A percentile compares a stretch with the other conserved stretches of the same genome.
Conservation (phyloP, 2,888 invertebrate species). For the Trissolcus japonicus region DNA sequence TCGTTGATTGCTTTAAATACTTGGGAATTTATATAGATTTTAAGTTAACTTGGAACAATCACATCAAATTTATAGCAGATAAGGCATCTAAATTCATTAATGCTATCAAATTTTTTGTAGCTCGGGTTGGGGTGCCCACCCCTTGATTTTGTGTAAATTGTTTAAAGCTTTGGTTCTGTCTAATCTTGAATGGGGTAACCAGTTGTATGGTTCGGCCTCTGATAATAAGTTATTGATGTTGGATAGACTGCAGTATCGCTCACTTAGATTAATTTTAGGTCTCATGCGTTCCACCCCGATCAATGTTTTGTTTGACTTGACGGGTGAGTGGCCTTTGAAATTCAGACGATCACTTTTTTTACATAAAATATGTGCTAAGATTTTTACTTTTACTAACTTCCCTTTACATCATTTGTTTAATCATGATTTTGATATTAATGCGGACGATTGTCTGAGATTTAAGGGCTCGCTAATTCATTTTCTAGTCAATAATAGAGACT, state of each 20-base stretch:
- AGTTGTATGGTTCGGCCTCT: neutral
- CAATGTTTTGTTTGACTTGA: conserved; percentile 1
- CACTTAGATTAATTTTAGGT: neutral
- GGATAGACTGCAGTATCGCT: neutral
- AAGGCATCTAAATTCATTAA: neutral
- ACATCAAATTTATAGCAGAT: neutral
- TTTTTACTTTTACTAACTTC: neutral
- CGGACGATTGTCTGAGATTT: neutral
- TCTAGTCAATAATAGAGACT: neutral
- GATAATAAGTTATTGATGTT: neutral
- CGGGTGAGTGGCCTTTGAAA: neutral
- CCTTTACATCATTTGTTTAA: neutral
- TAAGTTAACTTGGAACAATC: neutral
- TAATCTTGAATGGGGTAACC: neutral
- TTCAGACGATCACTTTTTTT: neutral
- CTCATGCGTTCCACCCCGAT: conserved; percentile 5
- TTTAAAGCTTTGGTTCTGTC: neutral
- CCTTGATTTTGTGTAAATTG: neutral
- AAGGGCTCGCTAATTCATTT: neutral
- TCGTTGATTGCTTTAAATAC: conserved; percentile 1
- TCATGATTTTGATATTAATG: neutral
- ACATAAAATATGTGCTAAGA: neutral
- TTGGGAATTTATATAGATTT: neutral
- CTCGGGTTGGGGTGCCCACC: conserved; percentile 6
- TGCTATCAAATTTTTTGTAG: neutral